Conservation (phyloP, 1,140 invertebrate species). For the Adoxophyes honmai region DNA sequence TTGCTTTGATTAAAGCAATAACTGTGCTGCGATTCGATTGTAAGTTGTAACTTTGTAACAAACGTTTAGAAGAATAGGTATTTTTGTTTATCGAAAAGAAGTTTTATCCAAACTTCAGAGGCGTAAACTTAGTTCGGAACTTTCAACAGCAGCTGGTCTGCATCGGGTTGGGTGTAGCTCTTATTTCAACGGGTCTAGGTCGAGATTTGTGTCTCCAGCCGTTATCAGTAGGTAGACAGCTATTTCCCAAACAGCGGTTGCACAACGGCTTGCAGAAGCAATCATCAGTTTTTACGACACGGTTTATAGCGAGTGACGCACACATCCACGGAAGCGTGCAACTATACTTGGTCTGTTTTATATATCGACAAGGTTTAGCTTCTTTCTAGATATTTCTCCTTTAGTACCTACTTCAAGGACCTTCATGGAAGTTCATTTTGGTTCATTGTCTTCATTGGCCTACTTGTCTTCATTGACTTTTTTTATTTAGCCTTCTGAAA, state of each 20-base stretch:
- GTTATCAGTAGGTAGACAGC: conserved; percentile 35
- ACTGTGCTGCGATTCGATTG: no score
- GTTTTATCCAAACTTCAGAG: background rate
- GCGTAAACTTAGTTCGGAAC: conserved; percentile 9
- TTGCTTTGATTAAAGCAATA: no score
- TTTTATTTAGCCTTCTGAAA: no score
- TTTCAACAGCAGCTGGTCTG: conserved; percentile 4
- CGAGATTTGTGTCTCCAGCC: background rate
- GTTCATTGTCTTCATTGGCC: no score
- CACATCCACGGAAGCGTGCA: background rate
- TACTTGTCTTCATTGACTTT: no score
- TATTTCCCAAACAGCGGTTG: conserved; percentile 42
- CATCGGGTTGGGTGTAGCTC: background rate
- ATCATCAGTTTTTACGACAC: conserved; percentile 49
- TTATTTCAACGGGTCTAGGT: background rate
- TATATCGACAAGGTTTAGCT: no score
- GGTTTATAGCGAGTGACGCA: conserved; percentile 36
- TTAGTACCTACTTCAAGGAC: no score
- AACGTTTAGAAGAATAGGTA: background rate
- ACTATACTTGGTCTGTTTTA: no score
- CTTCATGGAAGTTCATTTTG: no score
- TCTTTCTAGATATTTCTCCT: no score
- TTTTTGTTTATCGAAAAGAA: background rate
- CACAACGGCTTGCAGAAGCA: conserved; percentile 39
- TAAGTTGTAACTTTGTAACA: background rate